Evolutionary conservation across 30 jellyfish, hydroid and myxozoan genomes (phyloP), one percentile per base, ranked within the genome.

Genomic region (Aurelia sp.): DNA sequence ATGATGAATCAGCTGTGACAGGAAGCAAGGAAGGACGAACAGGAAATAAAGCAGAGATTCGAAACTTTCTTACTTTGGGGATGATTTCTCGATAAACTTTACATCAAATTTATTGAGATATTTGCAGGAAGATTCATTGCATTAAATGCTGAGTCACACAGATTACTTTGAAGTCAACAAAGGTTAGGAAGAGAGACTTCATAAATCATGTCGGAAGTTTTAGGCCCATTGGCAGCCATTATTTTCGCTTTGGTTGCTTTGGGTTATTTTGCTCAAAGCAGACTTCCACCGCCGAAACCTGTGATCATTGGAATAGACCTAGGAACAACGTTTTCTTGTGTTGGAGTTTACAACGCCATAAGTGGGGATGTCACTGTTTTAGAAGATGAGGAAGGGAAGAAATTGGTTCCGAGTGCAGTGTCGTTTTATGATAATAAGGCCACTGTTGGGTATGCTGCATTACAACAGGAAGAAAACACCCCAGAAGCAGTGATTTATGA

Each of bases 231-330:
- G 51, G 98, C 98, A 4, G 87, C 82, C 27, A 19, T 85, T 41
- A 62, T 82, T 30, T 82, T 92, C 61, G 97, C 95, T 18, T 7
- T 92, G 24, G 55, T 86, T 30, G 90, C 79, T 4, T 40, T 91
- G 41, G 98, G 98, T 12, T 93, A 93, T 78, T 58, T 93, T 38
- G 92, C 91, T 8, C 97, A 93, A 69, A 93, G 97, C 33, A 66
- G 96, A 70, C 80, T 93, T n/a, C 98, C 98, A 58, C 97, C 97
- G 0, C 98, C 98, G 24, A 88, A 88, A 74, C 97, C 97, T 3
- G 83, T 65, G 5, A 84, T 93, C 1, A 75, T 93, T 75, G 98
- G 98, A 13, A 93, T 93, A 20, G 98, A 93, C 59, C 70, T 93
- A 17, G 98, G 98, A 11, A 93, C 98, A 20, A 87, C 98, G 20